These are phyloP conservation scores for Sialis fuliginosa DNA, from an alignment of 2,888 invertebrate species.

Conservation along the genomic window DNA sequence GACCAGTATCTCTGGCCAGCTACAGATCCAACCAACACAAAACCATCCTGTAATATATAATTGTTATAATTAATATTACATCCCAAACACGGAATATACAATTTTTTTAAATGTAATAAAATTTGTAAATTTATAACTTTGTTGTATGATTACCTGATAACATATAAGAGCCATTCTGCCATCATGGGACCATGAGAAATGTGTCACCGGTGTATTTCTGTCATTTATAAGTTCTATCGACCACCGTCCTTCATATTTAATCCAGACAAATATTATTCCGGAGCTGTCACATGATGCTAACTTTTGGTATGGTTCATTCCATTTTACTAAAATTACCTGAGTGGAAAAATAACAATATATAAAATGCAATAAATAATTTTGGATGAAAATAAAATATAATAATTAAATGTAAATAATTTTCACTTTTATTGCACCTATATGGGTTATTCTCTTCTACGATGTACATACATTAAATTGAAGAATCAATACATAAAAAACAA, in stretches of 20 bases:
- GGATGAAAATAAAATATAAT: too few species aligned
- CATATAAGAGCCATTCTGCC: slow-evolving; percentile 97
- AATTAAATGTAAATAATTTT: too few species aligned
- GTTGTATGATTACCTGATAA: slow-evolving; percentile 50
- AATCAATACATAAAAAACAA: too few species aligned
- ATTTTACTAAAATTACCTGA: slow-evolving; percentile 85
- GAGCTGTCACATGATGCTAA: slow-evolving; percentile 94
- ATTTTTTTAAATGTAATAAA: too few species aligned
- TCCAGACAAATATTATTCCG: slow-evolving; percentile 98
- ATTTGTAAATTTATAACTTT: too few species aligned
- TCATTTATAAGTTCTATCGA: slow-evolving; percentile 98
- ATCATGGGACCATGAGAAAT: slow-evolving; percentile 98
- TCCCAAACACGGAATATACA: too few species aligned
- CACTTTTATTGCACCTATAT: too few species aligned
- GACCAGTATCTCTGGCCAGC: slow-evolving; percentile 98
- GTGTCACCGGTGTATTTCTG: slow-evolving; percentile 88
- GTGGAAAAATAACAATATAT: slow-evolving; percentile 7
- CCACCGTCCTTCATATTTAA: slow-evolving; percentile 97
- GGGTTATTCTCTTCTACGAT: too few species aligned
- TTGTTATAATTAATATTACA: too few species aligned
- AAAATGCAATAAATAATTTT: too few species aligned
- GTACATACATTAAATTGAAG: too few species aligned
- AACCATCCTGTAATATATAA: slow-evolving; percentile 59
- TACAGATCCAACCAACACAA: slow-evolving; percentile 93
- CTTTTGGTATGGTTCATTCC: slow-evolving; percentile 98